Conservation (phyloP, 2,888 invertebrate genomes). For the Kuschelorhynchus macadamiae region DNA sequence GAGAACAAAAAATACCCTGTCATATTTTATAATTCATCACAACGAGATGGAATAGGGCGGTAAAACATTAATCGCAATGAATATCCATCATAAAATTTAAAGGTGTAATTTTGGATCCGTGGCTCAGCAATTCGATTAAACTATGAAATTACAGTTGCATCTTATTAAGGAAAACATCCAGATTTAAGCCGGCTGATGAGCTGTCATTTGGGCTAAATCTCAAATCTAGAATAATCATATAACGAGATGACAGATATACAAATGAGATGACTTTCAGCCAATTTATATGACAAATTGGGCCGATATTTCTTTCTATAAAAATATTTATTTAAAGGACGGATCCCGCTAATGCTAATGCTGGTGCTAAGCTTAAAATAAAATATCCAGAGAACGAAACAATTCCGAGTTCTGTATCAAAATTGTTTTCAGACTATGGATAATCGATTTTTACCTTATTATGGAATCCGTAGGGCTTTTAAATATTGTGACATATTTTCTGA, state of each 20-base stretch:
- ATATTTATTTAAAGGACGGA: constrained; percentile 67
- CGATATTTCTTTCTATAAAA: constrained; percentile 70
- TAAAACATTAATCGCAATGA: constrained; percentile 33
- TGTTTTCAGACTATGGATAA: too few species aligned
- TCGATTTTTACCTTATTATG: too few species aligned
- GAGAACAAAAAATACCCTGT: background rate
- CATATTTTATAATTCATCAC: too few species aligned
- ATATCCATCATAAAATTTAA: constrained; percentile 48
- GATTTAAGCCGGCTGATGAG: constrained; percentile 66
- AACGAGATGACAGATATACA: constrained; percentile 69
- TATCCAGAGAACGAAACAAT: constrained; percentile 20
- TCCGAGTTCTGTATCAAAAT: too few species aligned
- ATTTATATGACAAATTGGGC: constrained; percentile 70
- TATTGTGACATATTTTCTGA: too few species aligned
- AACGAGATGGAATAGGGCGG: constrained; percentile 2
- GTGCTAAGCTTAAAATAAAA: constrained; percentile 30
- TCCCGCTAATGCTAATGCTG: constrained; percentile 35
- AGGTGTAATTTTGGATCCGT: constrained; percentile 53
- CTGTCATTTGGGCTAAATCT: constrained; percentile 64
- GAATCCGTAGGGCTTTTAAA: too few species aligned
- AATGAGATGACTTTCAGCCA: constrained; percentile 69
- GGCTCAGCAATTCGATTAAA: constrained; percentile 57
- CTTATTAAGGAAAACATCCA: constrained; percentile 64
- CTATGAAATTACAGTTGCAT: constrained; percentile 64
- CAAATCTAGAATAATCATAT: constrained; percentile 67